Conservation (phyloP, 2,797 vertebrate species). For the Lepus oiostolus region DNA sequence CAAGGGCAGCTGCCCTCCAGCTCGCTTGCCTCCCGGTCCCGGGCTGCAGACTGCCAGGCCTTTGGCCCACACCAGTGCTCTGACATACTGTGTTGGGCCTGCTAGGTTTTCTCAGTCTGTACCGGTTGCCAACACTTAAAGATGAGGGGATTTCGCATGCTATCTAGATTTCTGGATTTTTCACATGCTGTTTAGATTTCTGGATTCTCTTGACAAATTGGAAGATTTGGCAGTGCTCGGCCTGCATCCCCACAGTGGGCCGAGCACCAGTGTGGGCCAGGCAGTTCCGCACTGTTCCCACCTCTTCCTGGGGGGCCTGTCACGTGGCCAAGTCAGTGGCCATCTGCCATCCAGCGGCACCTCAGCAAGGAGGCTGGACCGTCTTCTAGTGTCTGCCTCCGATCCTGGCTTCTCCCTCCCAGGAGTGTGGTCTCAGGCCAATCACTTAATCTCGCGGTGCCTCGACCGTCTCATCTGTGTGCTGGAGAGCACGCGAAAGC, state of each 20-base stretch:
- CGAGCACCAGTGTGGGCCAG: neutral
- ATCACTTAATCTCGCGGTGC: neutral
- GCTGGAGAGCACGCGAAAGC: neutral
- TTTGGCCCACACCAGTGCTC: neutral
- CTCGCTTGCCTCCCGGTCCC: neutral
- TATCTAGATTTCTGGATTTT: constrained; percentile 55
- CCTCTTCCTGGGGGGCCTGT: neutral
- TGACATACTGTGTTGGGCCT: neutral
- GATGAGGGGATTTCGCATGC: neutral
- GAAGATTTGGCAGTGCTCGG: neutral
- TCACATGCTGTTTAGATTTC: constrained; percentile 25
- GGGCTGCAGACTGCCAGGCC: neutral
- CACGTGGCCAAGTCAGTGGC: neutral
- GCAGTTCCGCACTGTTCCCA: accelerated
- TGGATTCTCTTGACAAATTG: neutral
- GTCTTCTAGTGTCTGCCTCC: neutral
- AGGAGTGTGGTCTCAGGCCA: neutral
- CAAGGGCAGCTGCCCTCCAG: too few relatives aligned
- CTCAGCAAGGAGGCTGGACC: neutral
- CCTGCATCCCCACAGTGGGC: neutral
- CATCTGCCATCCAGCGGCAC: neutral
- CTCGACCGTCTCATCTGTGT: neutral
- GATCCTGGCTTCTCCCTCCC: neutral
- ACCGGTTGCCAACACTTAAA: constrained; percentile 19
- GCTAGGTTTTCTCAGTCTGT: neutral